Evolutionary conservation across 2,797 vertebrate genomes (phyloP).

Genomic region (Otus scops): DNA sequence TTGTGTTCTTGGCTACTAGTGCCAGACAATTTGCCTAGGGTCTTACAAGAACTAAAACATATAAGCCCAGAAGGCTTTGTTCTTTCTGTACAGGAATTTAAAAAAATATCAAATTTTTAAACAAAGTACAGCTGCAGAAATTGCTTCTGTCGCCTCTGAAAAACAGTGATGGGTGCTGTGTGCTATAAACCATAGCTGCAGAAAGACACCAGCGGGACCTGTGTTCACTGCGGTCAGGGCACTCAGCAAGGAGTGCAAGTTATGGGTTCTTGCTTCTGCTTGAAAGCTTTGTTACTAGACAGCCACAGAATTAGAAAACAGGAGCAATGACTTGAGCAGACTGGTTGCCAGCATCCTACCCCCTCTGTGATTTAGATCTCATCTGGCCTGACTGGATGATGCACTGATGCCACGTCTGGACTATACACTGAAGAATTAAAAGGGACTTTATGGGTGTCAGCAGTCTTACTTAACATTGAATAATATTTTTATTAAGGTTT

Average conservation of each 20-base stretch:
- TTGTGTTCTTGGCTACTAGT: not conserved
- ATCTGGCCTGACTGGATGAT: not conserved
- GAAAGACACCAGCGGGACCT: not conserved
- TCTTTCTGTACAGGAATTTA: not conserved
- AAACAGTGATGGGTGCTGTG: not conserved
- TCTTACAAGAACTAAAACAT: not conserved
- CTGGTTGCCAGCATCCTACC: not conserved
- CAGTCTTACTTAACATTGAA: not conserved
- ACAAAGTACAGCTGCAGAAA: not conserved
- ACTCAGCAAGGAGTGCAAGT: not conserved
- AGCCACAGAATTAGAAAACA: not conserved
- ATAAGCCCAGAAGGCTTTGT: not conserved
- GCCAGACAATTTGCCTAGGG: not conserved
- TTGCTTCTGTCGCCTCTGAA: not conserved
- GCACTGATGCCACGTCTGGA: not conserved
- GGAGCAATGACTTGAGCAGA: not conserved
- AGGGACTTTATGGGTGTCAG: not conserved
- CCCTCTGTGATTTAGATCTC: not conserved
- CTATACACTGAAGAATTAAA: not conserved
- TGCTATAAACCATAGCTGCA: not conserved
- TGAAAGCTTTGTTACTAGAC: not conserved
- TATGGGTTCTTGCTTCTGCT: not conserved
- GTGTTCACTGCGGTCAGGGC: not conserved
- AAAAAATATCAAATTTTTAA: not conserved
- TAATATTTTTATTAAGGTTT: conserved; percentile 2